Percentiles rank a stretch among this genome's conserved stretches.
Evolutionary conservation across 2,797 vertebrate genomes (phyloP).

Genomic region (Lepilemur septentrionalis): DNA sequence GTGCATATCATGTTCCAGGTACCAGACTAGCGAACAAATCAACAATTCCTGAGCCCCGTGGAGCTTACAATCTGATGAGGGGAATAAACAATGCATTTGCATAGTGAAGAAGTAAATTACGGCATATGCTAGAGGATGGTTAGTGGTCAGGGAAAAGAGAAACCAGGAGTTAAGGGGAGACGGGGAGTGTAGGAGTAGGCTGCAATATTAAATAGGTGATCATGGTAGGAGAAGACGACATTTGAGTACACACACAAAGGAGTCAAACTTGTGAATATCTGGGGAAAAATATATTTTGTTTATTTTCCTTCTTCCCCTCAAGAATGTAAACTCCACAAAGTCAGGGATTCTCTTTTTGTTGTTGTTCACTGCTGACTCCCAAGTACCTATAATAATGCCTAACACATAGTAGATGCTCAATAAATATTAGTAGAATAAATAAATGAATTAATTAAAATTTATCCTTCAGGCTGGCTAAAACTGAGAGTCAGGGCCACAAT

Average conservation of each 20-base stretch:
- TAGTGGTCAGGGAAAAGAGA: neutral
- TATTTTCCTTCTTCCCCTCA: neutral
- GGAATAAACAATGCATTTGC: neutral
- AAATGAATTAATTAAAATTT: neutral
- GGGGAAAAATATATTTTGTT: neutral
- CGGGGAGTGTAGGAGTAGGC: rapidly evolving
- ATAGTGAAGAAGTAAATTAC: neutral
- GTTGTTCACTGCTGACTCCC: neutral
- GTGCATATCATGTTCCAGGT: neutral
- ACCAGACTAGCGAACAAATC: neutral
- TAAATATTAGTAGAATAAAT: neutral
- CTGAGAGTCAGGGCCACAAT: neutral
- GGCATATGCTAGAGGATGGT: neutral
- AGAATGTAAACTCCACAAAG: neutral
- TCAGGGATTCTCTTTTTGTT: neutral
- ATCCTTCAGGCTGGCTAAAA: neutral
- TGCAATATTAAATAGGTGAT: neutral
- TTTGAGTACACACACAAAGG: neutral
- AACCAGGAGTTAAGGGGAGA: neutral
- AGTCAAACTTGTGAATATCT: neutral
- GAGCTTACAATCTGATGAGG: neutral
- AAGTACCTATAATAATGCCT: neutral
- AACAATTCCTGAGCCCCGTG: neutral
- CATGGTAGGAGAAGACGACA: neutral
- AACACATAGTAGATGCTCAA: neutral